These are phyloP conservation scores for Gadopsis bispinosus DNA, from an alignment of 2,797 vertebrate species.

Conservation along the genomic window DNA sequence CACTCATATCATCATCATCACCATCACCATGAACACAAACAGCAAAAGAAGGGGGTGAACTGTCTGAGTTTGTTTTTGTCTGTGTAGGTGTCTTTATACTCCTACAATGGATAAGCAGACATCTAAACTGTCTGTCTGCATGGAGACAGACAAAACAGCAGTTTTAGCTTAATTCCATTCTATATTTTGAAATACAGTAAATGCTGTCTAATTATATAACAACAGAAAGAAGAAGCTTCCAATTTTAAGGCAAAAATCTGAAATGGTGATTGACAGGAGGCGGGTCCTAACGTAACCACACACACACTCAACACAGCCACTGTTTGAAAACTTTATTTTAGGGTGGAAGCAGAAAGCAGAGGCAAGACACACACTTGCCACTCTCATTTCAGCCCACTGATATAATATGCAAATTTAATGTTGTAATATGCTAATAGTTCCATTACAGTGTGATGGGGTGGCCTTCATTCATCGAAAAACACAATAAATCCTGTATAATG, in stretches of 20 bases:
- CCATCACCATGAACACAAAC: constrained; percentile 46
- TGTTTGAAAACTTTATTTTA: constrained; percentile 32
- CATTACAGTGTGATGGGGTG: neutral
- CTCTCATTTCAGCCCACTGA: neutral
- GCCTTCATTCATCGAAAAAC: constrained; percentile 4
- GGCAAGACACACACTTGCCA: neutral
- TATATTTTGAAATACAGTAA: constrained; percentile 26
- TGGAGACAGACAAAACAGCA: constrained; percentile 13
- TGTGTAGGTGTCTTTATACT: constrained; percentile 26
- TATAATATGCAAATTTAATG: neutral
- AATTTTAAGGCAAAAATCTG: constrained; percentile 30
- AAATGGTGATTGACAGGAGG: constrained; percentile 32
- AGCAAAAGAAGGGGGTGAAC: constrained; percentile 8
- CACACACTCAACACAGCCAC: constrained; percentile 9
- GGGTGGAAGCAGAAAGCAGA: constrained; percentile 5
- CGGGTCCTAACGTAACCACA: constrained; percentile 22
- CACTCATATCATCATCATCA: constrained; percentile 8
- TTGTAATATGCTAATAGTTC: neutral
- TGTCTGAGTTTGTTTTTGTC: constrained; percentile 42
- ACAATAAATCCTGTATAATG: neutral
- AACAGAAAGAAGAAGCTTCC: constrained; percentile 12
- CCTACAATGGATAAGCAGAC: constrained; percentile 8
- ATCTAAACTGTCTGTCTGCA: constrained; percentile 24
- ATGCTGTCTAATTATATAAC: constrained; percentile 31
- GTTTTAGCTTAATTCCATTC: constrained; percentile 1